Evolutionary conservation across 1,140 invertebrate species (phyloP).

Genomic region (Megalopta genalis): DNA sequence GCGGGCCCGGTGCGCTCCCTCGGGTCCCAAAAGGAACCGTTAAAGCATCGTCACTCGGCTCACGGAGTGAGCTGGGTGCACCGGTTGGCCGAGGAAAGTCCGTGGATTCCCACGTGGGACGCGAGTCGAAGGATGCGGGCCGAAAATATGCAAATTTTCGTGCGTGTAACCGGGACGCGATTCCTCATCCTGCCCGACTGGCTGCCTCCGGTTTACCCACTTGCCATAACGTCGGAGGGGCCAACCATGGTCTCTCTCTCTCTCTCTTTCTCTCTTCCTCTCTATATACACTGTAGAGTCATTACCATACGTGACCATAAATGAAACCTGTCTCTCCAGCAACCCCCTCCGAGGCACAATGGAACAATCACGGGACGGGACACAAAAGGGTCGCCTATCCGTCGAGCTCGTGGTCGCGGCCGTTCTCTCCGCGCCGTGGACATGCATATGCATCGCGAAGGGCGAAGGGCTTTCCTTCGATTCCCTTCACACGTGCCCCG

Average conservation of each 20-base stretch:
- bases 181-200: constrained; percentile 59
- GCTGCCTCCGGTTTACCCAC: constrained; percentile 55
- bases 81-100: constrained; percentile 39
- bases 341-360: constrained; percentile 53
- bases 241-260: too few species aligned
- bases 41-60: constrained; percentile 49
- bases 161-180: constrained; percentile 57
- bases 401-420: too few species aligned
- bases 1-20: background rate
- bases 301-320: constrained; percentile 76
- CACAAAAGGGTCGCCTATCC: constrained; percentile 50
- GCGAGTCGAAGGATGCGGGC: constrained; percentile 70
- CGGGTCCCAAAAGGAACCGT: constrained; percentile 58
- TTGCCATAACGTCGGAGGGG: constrained; percentile 35
- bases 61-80: constrained; percentile 19
- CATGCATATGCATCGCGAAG: constrained; percentile 54
- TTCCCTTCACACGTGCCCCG: constrained; percentile 47
- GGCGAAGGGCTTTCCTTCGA: constrained; percentile 50
- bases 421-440: constrained; percentile 23
- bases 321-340: constrained; percentile 77
- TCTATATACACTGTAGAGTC: constrained; percentile 20
- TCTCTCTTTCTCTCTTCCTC: background rate
- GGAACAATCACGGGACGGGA: constrained; percentile 55
- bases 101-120: constrained; percentile 75
- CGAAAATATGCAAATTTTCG: constrained; percentile 77